Evolutionary conservation across 2,888 invertebrate genomes (phyloP).

Genomic region (Folsomia candida): DNA sequence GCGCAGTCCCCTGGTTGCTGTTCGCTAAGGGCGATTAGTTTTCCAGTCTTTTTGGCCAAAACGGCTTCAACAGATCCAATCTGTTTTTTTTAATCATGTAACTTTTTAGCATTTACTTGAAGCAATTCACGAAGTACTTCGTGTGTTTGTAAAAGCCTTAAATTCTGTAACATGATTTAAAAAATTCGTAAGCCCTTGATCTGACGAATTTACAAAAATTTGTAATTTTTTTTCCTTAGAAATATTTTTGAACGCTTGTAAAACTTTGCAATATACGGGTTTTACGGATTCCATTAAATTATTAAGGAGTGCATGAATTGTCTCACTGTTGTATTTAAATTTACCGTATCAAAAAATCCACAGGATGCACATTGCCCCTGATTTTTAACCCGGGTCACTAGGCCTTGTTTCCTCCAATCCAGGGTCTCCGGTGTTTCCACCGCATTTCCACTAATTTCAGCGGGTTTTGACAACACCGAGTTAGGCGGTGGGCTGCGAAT

Average conservation of each 20-base stretch:
- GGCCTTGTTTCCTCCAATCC: not conserved
- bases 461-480: no score
- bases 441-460: no score
- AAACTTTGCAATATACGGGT: no score
- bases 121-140: not conserved
- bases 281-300: no score
- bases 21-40: not conserved
- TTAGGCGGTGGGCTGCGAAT: not conserved
- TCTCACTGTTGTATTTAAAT: no score
- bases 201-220: no score
- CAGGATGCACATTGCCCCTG: not conserved
- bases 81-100: not conserved
- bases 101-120: not conserved
- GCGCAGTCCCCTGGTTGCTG: constrained; percentile 1
- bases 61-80: not conserved
- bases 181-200: no score
- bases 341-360: constrained; percentile 2
- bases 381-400: not conserved
- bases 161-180: no score
- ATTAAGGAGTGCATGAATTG: no score
- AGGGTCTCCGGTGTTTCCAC: not conserved
- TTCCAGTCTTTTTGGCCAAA: not conserved
- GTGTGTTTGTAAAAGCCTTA: not conserved
- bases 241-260: no score
- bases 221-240: no score